phyloP scores from a whole-genome alignment of 2,797 vertebrate genomes.

The Ceryle rudis region DNA sequence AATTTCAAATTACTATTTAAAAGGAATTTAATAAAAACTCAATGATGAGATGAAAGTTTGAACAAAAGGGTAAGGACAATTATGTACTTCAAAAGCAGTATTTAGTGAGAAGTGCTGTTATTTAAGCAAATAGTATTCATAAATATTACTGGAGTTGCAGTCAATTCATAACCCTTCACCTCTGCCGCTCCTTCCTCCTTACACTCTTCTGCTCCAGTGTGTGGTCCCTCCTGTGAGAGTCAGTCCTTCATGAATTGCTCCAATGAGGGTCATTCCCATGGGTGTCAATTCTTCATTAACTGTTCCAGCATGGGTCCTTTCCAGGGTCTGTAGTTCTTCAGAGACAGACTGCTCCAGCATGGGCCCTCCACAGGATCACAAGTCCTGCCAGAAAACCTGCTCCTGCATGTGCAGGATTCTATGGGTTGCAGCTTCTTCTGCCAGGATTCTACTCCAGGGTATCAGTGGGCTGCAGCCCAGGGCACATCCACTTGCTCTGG shows the following conservation, averaged over 20 bases:
- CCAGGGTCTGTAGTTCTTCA: background rate
- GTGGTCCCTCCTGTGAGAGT: background rate
- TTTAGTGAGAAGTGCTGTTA: background rate
- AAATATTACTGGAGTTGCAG: background rate
- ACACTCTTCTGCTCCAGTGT: rapidly evolving
- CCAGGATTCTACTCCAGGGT: background rate
- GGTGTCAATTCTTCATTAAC: no score
- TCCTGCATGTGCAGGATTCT: background rate
- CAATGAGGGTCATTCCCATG: no score
- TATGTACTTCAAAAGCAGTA: background rate
- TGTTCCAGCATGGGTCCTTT: background rate
- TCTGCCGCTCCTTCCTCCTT: background rate
- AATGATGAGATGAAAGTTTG: background rate
- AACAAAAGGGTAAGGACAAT: background rate
- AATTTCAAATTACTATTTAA: background rate
- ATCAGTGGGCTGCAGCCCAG: background rate
- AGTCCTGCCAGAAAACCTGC: background rate
- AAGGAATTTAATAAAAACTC: background rate
- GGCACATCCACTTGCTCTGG: rapidly evolving
- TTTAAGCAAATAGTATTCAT: background rate
- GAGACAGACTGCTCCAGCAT: background rate
- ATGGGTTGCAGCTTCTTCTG: background rate
- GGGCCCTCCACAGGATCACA: rapidly evolving
- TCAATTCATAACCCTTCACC: background rate
- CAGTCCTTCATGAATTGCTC: background rate